Evolutionary conservation across 2,888 invertebrate species (phyloP), one percentile per base, ranked within the genome.

Genomic region (Ormyrus thymus): DNA sequence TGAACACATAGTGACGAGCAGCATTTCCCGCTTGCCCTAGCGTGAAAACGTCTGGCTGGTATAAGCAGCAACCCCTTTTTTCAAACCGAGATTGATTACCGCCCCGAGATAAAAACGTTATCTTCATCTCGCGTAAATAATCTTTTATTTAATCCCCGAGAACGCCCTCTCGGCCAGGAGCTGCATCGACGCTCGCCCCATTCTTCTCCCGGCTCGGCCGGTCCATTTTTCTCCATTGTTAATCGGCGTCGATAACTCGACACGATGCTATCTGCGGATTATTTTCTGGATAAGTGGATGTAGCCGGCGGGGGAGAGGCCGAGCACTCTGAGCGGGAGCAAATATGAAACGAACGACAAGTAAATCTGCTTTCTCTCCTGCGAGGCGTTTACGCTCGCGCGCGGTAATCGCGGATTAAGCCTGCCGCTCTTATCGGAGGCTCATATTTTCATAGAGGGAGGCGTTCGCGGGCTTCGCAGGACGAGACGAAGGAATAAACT

Each of bases 251-350:
- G 59, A 29, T 50, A 43, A 7, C 61, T 58, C 66, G 59, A 0
- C 29, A 29, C 74, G 87, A 86, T 87, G 77, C 82, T 86, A 87
- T 87, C 86, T 76, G 9, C 7, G 88, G 89, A 90, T 89, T 89
- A 89, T 89, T 89, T 89, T 89, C 86, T 84, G 86, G 86, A 88
- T 89, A 89, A 88, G 88, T 85, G 87, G 86, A 88, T 85, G 83
- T 76, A 29, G 29, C 29, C 29, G 0, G 29, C 1, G 53, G 15
- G 15, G 65, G 43, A 8, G 10, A 4, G 1, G 46, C n/a, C 48
- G 4, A 29, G 29, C 29, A 29, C 29, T 29, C 4, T 29, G 1
- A 29, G 29, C 82, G 74, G 79, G 74, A 68, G 79, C 69, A 83
- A 85, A 84, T 85, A 85, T 83, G 81, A 84, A 83, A 85, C 83